phyloP scores from a whole-genome alignment of 2,797 vertebrate genomes.

The Parauchenoglanis ngamensis region DNA sequence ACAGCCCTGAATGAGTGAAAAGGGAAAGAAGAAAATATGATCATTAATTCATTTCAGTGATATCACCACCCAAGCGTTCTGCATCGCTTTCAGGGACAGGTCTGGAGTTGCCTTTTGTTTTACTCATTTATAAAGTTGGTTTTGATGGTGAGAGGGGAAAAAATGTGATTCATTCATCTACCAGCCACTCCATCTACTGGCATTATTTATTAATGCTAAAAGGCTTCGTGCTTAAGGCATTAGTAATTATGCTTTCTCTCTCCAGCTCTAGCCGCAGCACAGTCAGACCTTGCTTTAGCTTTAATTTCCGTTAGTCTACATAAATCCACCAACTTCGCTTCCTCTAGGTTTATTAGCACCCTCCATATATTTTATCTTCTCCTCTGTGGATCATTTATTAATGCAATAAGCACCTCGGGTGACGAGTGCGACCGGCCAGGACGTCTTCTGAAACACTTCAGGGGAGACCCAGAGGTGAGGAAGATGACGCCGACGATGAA shows the following conservation, averaged over 20 bases:
- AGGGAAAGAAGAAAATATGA: neutral
- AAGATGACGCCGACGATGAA: conserved; percentile 34
- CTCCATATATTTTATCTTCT: conserved; percentile 59
- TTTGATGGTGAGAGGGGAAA: conserved; percentile 34
- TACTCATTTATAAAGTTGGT: conserved; percentile 52
- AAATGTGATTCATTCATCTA: conserved; percentile 38
- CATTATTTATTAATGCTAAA: conserved; percentile 62
- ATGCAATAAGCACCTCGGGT: conserved; percentile 57
- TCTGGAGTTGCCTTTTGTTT: conserved; percentile 26
- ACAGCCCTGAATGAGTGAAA: conserved; percentile 9
- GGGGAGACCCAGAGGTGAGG: conserved; percentile 55
- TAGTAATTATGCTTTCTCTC: conserved; percentile 53
- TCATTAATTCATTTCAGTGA: conserved; percentile 35
- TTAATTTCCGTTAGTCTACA: conserved; percentile 59
- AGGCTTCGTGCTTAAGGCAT: conserved; percentile 57
- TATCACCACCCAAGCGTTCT: conserved; percentile 9
- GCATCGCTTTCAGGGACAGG: conserved; percentile 2
- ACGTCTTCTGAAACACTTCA: conserved; percentile 54
- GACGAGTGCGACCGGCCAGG: conserved; percentile 38
- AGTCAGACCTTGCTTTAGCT: conserved; percentile 49
- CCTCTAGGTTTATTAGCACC: conserved; percentile 60
- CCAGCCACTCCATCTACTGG: conserved; percentile 39
- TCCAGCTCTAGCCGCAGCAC: conserved; percentile 15
- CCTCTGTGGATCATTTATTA: conserved; percentile 64
- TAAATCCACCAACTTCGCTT: conserved; percentile 57